Percentiles rank a stretch among this genome's conserved stretches.
Conservation (phyloP, 2,797 vertebrate species). For the Dendrocincla tyrannina region DNA sequence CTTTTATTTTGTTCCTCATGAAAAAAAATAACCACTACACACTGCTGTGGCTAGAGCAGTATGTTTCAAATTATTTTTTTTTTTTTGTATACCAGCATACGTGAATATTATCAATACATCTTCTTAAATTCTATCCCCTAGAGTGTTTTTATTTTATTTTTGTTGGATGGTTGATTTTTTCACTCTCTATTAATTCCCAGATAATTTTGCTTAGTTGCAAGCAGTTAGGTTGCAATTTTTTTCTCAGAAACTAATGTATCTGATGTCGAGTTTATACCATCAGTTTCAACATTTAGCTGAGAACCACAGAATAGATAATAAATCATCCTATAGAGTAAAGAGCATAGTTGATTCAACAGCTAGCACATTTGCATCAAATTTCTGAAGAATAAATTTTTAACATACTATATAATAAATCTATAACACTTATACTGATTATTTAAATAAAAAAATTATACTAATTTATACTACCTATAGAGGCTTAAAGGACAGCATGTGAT, state of each 20-base stretch:
- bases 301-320: background rate
- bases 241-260: background rate
- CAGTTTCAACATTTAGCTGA: background rate
- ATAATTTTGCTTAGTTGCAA: background rate
- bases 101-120: background rate
- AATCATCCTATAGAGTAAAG: background rate
- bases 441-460: background rate
- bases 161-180: background rate
- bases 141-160: background rate
- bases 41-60: background rate
- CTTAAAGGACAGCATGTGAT: background rate
- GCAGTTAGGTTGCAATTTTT: background rate
- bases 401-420: background rate
- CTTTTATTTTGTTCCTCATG: background rate
- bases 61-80: background rate
- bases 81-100: background rate
- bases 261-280: background rate
- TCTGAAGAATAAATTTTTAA: background rate
- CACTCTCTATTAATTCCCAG: background rate
- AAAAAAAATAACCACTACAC: background rate
- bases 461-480: background rate
- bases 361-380: background rate
- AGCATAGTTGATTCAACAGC: background rate
- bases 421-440: background rate
- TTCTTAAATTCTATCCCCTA: background rate